Percentiles rank a stretch among this genome's conserved stretches.
phyloP scores from a whole-genome alignment of 2,113 vertebrate genomes.

The Ivindomyrus marchei region DNA sequence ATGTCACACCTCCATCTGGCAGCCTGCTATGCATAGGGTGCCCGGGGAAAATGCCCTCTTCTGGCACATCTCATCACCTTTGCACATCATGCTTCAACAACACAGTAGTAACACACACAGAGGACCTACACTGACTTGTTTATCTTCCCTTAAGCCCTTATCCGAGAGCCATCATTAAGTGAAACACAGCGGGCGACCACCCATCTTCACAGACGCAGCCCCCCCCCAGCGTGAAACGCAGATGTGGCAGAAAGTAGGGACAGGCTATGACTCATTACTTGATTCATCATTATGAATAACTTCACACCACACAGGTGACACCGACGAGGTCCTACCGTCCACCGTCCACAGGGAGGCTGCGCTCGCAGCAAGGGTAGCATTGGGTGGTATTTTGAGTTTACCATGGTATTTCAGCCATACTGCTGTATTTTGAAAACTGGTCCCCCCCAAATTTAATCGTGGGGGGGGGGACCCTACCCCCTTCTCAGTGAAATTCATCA shows the following conservation, averaged over 20 bases:
- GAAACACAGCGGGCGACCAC: not conserved
- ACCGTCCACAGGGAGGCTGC: not conserved
- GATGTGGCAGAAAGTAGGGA: not conserved
- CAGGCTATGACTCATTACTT: not conserved
- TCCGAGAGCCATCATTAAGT: not conserved
- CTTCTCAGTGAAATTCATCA: not conserved
- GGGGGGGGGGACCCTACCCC: not conserved
- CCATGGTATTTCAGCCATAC: not conserved
- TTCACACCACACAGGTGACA: not conserved
- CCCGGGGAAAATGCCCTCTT: not conserved
- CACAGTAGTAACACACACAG: not conserved
- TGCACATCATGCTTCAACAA: not conserved
- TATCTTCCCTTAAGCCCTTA: not conserved
- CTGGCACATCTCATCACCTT: not conserved
- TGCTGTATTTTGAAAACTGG: not conserved
- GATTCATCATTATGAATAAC: not conserved
- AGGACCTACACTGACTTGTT: not conserved
- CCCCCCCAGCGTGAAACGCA: not conserved
- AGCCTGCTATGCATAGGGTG: not conserved
- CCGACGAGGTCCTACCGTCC: not conserved
- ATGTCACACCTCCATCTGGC: not conserved
- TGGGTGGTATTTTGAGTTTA: not conserved
- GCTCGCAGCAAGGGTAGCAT: not conserved
- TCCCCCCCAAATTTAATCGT: not conserved
- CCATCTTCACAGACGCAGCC: not conserved